Base-by-base conservation (phyloP, 2,888 invertebrate genomes). In the Brachynemurus nebulosus region DNA sequence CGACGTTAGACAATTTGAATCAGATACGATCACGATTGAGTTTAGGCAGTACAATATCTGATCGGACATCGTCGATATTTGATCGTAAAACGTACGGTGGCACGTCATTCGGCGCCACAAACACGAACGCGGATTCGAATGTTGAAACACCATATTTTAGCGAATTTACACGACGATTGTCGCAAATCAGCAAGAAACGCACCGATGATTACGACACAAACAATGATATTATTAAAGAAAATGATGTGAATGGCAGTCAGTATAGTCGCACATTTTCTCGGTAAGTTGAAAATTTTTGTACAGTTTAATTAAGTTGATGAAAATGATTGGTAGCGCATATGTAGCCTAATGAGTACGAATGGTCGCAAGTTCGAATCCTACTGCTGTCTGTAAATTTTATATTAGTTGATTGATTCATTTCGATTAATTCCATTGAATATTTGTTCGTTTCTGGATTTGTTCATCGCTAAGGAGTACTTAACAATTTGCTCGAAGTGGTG, bases 131-230 rank as follows among this genome's bases (percentile, higher is more conserved):
- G n/a, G 30, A n/a, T 12, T 12, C n/a, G 6, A 16, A 16, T 9
- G 17, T 16, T 36, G 77, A 80, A 57, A 76, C 79, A 52, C 80
- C 80, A 42, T 81, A 76, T 60, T 64, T 80, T 55, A 80, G 79
- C 55, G 80, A 77, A 55, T 82, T 81, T 53, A 80, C 80, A 1
- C 68, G 73, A 46, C 70, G 78, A 47, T 59, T 80, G 47, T 71
- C 75, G 11, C 59, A 59, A 40, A 40, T 63, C 36, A 25, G 44
- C 12, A 48, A 27, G 23, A 56, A 54, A 20, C 45, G 44, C 9
- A 59, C 54, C 37, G 45, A 48, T 9, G 57, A 58, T 16, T 55
- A 51, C 42, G 59, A 59, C 40, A 57, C 55, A 44, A 59, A 61
- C 46, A 60, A 55, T 30, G 60, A 61, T 45, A 53, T 58, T 4